Base-by-base conservation (phyloP, 2,888 invertebrate species). In the Oegoconia quadripuncta region DNA sequence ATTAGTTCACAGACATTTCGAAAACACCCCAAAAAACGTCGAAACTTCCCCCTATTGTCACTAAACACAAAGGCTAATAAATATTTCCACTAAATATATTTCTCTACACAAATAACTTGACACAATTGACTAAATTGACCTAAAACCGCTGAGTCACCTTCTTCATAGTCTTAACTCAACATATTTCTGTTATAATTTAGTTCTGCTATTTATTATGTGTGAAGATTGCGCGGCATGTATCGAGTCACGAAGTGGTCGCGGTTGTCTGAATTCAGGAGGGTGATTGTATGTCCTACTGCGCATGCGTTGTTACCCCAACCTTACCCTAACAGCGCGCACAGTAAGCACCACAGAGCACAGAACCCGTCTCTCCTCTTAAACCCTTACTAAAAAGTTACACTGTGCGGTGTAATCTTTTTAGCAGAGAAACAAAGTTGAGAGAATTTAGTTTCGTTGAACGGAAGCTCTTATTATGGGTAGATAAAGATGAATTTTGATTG, bases 1-100 rank as follows among this genome's bases (percentile, higher is more conserved):
- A 39, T 52, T 34, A 55, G 42, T 40, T 34, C 22, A 22, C 32
- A 13, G 39, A 23, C 52, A 52, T 52, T 37, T 36, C 42, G 42
- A 41, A n/a, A n/a, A 46, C 29, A 13, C 13, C 11, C 2, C 16
- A 25, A 34, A 13, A 12, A 28, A 16, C 8, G 32, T 32, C 29
- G 16, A 40, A 41, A 40, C 35, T 41, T 27, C 26, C 34, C 30
- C 18, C 12, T 30, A 15, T 8, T 12, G 17, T 14, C 34, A 39
- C 39, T 26, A 30, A 26, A 34, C 25, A 36, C 23, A 26, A 27
- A 27, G 13, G 16, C 13, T 26, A 34, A 39, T 30, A n/a, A n/a
- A n/a, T n/a, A 34, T 29, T 34, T 11, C 11, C 13, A 30, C n/a
- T 34, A 22, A 18, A 34, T 30, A 26, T 26, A 34, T 26, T 33